Conservation (phyloP, 23 tunicate species). For the Trididemnum clinides region DNA sequence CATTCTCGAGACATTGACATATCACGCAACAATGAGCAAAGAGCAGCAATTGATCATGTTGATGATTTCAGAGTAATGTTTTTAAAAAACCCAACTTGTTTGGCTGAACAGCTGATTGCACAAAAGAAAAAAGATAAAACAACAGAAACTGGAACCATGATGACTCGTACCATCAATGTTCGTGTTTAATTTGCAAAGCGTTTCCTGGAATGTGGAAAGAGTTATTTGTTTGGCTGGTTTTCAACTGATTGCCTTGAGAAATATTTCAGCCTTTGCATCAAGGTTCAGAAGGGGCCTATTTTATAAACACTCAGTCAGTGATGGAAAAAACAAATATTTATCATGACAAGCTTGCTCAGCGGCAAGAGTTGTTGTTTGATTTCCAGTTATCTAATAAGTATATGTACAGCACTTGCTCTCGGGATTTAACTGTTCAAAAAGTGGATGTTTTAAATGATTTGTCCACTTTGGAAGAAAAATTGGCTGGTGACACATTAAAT, state of each 20-base stretch:
- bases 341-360: slow-evolving; percentile 5
- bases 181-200: neutral
- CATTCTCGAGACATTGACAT: neutral
- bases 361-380: neutral
- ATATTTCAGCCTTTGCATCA: neutral
- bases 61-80: neutral
- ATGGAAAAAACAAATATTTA: slow-evolving; percentile 1
- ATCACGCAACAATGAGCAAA: neutral
- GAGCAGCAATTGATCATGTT: neutral
- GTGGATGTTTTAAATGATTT: neutral
- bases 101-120: neutral
- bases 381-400: neutral
- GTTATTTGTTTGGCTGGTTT: slow-evolving; percentile 17
- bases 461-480: neutral
- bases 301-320: neutral
- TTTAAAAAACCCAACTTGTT: neutral
- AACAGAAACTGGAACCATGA: slow-evolving; percentile 12
- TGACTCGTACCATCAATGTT: neutral
- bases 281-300: slow-evolving; percentile 10
- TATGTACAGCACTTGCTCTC: neutral
- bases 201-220: neutral
- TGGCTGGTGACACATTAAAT: neutral
- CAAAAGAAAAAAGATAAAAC: neutral
- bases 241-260: neutral
- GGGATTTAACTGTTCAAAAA: neutral